Base-by-base conservation (phyloP, 2,888 invertebrate genomes). In the Oligia latruncula region DNA sequence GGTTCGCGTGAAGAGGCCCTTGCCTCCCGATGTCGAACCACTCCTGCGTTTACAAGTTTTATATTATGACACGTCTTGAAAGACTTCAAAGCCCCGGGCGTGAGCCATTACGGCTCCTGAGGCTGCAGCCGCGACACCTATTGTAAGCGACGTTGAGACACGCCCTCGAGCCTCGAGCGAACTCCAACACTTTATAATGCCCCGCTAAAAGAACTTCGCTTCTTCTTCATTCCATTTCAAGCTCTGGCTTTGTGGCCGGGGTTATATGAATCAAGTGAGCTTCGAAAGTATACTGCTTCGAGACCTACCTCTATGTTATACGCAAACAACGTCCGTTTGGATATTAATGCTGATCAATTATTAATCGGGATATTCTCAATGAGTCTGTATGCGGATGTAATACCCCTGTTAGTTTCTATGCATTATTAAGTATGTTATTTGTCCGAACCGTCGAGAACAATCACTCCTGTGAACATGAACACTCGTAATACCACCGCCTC, bases 1-100 rank as follows among this genome's bases (percentile, higher is more conserved):
- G 93, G 92, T 94, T 95, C 89, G 78, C 81, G 85, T 82, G 82
- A 82, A 94, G 93, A 88, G 93, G 90, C 91, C 68, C 92, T 93
- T 89, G 88, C 90, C 89, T 83, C 84, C 74, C 77, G 88, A 88
- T 89, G 91, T 90, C 88, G 88, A 86, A 93, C 87, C 90, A 88
- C 93, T 94, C 90, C 83, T 87, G 76, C 78, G 78, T 85, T 86
- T 84, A 89, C 87, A 89, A 93, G 88, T 92, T 91, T 91, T 91
- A 90, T 91, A 91, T 91, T 92, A 92, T 84, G 92, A 90, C 92
- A 92, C 92, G 92, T 90, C 89, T 91, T 89, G 79, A 81, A 85
- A 80, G 76, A 87, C 89, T 92, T 92, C 89, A 92, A 88, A 89
- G 88, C 83, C 67, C 55, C 66, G 75, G 80, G 85, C 77, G 82